Percentiles rank a stretch among this genome's conserved stretches.
Evolutionary conservation across 2,113 vertebrate genomes (phyloP).

Genomic region (Centropus bengalensis): DNA sequence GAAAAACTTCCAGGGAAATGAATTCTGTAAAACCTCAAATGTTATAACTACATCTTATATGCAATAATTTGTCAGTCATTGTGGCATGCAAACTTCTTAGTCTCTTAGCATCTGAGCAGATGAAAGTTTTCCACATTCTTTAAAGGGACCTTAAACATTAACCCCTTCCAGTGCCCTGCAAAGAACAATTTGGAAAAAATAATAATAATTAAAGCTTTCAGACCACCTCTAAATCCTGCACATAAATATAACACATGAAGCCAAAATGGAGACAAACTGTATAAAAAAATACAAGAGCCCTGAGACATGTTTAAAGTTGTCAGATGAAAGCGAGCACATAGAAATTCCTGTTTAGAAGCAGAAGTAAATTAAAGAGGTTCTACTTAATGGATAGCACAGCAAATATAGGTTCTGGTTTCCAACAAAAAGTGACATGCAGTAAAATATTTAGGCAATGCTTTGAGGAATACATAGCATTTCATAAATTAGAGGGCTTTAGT

Average conservation of each 20-base stretch:
- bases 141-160: background rate
- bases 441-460: conserved; percentile 62
- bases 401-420: conserved; percentile 41
- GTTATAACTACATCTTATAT: background rate
- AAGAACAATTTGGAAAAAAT: background rate
- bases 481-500: conserved; percentile 54
- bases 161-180: background rate
- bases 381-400: background rate
- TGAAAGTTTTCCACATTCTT: background rate
- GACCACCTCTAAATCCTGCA: background rate
- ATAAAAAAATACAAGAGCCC: background rate
- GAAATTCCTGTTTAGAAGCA: conserved; percentile 21
- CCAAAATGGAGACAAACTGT: background rate
- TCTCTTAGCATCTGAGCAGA: background rate
- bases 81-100: background rate
- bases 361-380: conserved; percentile 28
- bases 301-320: background rate
- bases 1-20: background rate
- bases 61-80: background rate
- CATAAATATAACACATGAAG: background rate
- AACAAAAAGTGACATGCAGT: conserved; percentile 56
- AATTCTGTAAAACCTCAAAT: background rate
- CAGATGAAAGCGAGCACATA: conserved; percentile 1
- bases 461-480: conserved; percentile 13
- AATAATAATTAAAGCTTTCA: background rate